These are phyloP conservation scores for Chitala chitala DNA, from an alignment of 2,113 vertebrate species.

Conservation along the genomic window DNA sequence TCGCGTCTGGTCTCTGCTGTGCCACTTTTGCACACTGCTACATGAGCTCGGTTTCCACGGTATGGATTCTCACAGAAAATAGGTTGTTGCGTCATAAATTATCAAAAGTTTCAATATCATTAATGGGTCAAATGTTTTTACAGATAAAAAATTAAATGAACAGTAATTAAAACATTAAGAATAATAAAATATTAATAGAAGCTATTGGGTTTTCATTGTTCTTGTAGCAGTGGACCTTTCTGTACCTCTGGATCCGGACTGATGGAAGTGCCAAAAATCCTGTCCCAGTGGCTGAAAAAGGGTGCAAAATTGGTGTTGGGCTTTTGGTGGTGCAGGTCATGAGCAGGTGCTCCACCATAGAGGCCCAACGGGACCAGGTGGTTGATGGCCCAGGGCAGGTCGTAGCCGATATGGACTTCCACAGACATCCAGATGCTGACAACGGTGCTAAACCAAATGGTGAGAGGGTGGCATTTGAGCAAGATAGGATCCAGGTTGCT, in stretches of 20 bases:
- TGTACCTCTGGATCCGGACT: constrained; percentile 27
- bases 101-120: no score
- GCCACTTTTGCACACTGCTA: no score
- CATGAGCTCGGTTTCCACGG: no score
- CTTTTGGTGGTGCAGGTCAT: constrained; percentile 62
- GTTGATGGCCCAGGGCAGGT: constrained; percentile 55
- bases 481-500: constrained; percentile 54
- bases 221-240: not conserved
- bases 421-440: constrained; percentile 61
- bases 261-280: constrained; percentile 48
- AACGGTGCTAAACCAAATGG: constrained; percentile 47
- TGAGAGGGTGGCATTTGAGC: constrained; percentile 53
- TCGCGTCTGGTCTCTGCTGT: no score
- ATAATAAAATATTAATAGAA: not conserved
- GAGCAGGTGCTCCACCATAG: constrained; percentile 55
- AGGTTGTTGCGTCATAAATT: no score
- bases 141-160: no score
- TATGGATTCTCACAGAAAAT: no score
- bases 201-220: not conserved
- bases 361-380: constrained; percentile 55
- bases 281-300: constrained; percentile 66
- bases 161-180: no score
- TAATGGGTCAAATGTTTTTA: no score
- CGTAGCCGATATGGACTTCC: constrained; percentile 63
- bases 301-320: constrained; percentile 59